Conservation (phyloP, 2,888 invertebrate genomes). For the Keiferia lycopersicella region DNA sequence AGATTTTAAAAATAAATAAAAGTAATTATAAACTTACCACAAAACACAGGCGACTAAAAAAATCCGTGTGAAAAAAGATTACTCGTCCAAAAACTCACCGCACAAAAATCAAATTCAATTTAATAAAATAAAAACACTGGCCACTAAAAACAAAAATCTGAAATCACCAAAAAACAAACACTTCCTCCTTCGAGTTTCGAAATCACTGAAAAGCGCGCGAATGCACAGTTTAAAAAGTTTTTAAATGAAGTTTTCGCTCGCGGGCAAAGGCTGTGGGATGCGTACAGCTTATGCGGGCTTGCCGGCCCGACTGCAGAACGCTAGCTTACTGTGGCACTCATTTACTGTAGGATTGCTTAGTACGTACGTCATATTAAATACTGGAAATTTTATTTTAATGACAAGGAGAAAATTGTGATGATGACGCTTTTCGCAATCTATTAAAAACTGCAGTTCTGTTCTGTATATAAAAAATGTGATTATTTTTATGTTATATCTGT, state of each 20-base stretch:
- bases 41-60: slow-evolving; percentile 8
- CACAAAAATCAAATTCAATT: slow-evolving; percentile 8
- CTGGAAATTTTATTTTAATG: slow-evolving; percentile 12
- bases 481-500: not conserved
- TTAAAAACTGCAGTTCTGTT: not conserved
- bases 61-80: not conserved
- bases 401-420: slow-evolving; percentile 8
- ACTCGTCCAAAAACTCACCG: slow-evolving; percentile 20
- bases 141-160: not conserved
- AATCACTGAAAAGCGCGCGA: slow-evolving; percentile 45
- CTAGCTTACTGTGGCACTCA: not conserved
- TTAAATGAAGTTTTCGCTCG: slow-evolving; percentile 31
- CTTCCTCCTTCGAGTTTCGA: slow-evolving; percentile 31
- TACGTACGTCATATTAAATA: not conserved
- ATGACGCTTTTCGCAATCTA: slow-evolving; percentile 8
- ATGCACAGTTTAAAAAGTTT: slow-evolving; percentile 29
- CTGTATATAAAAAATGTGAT: not conserved
- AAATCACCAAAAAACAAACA: slow-evolving; percentile 35
- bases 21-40: slow-evolving; percentile 5
- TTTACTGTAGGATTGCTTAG: slow-evolving; percentile 16
- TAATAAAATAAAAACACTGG: slow-evolving; percentile 6
- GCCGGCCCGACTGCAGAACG: slow-evolving; percentile 45
- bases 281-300: slow-evolving; percentile 47
- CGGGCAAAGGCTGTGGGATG: slow-evolving; percentile 30
- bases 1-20: not conserved